Base-by-base conservation (phyloP, 1,140 invertebrate species). In the Drosophila repleta region DNA sequence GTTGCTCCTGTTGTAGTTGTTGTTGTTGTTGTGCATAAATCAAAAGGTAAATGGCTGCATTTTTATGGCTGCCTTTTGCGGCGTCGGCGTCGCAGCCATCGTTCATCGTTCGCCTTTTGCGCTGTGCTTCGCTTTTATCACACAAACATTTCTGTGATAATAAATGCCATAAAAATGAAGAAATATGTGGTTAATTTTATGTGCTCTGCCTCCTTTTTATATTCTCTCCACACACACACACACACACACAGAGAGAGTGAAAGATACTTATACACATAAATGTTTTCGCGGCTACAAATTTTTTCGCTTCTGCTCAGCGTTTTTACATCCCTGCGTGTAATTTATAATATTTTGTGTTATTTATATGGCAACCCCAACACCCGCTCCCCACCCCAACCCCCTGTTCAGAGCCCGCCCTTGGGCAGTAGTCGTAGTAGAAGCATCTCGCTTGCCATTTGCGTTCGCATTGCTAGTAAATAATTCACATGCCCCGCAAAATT, bases 131-230 rank as follows among this genome's bases (percentile, higher is more conserved):
- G 79, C 83, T 88, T 88, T 88, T 88, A 88, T 88, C 83, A 88
- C 76, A 87, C 83, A 87, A 88, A 89, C 83, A 88, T 88, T 87
- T 88, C 79, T 83, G 84, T 88, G 83, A 88, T 88, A 88, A 88
- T 88, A 88, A 88, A 88, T 88, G 83, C 83, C 83, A 88, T 88
- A 88, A 88, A 88, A 88, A 88, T 88, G 83, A 88, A 88, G 83
- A 88, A 88, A 88, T 88, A 88, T 88, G 83, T 88, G 83, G 83
- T 88, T 88, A 88, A 88, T 88, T 88, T 88, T 88, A 88, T 88
- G 83, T 88, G 78, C 78, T 81, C 71, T 74, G 76, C 71, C 81
- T 87, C 78, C 83, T 82, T 82, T 87, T 87, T 79, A 79, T 88
- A 79, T 76, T 81, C 78, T 71, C 52, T n/a, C 8, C 17, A 13